Evolutionary conservation across 2,797 vertebrate species (phyloP).

Genomic region (Podarcis lilfordi): DNA sequence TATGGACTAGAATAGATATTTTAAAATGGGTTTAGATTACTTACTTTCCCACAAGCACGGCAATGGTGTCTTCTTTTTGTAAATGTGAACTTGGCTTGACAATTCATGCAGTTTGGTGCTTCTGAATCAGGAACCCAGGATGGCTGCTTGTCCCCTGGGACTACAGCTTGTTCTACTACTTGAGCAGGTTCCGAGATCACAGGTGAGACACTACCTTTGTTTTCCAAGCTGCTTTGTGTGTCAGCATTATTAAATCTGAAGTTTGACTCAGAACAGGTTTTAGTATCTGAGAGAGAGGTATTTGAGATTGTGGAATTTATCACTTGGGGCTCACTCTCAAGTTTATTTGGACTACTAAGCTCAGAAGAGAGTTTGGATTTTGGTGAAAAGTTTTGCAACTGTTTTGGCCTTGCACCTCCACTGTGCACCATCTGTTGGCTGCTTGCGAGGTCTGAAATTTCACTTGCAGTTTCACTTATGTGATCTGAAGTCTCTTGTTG

Average conservation of each 20-base stretch:
- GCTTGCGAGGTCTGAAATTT: slow-evolving; percentile 38
- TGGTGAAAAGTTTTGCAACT: slow-evolving; percentile 75
- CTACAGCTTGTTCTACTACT: slow-evolving; percentile 53
- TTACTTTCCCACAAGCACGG: slow-evolving; percentile 95
- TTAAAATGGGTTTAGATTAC: slow-evolving; percentile 33
- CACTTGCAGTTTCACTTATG: slow-evolving; percentile 37
- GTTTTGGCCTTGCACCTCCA: slow-evolving; percentile 91
- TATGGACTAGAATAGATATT: not conserved
- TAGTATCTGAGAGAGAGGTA: not conserved
- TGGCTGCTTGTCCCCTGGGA: slow-evolving; percentile 86
- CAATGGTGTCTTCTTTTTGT: slow-evolving; percentile 96
- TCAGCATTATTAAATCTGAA: slow-evolving; percentile 45
- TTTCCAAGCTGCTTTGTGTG: slow-evolving; percentile 61
- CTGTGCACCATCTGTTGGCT: slow-evolving; percentile 66
- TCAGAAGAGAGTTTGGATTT: slow-evolving; percentile 67
- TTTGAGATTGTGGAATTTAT: not conserved
- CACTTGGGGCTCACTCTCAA: slow-evolving; percentile 47
- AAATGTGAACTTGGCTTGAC: slow-evolving; percentile 92
- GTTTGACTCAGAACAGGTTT: slow-evolving; percentile 13
- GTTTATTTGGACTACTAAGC: not conserved
- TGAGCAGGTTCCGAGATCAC: slow-evolving; percentile 51
- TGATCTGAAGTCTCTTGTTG: slow-evolving; percentile 39
- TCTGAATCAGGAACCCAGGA: slow-evolving; percentile 94
- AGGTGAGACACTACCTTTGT: slow-evolving; percentile 35
- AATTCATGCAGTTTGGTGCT: slow-evolving; percentile 95